These are phyloP conservation scores for Blennius ocellaris DNA, from an alignment of 2,113 vertebrate genomes.

Conservation along the genomic window DNA sequence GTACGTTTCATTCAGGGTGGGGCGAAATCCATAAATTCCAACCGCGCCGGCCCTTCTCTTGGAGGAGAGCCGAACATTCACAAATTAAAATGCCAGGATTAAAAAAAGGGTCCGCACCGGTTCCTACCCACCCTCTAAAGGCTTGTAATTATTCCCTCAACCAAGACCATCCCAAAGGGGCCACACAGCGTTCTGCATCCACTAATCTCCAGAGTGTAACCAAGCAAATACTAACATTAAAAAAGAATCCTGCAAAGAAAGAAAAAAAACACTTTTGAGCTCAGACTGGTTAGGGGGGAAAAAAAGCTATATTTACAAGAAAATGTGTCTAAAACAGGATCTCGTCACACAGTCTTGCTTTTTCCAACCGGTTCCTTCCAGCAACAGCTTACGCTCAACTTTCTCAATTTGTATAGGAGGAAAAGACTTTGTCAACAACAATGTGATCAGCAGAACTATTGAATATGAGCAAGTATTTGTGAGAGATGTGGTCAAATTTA, in stretches of 20 bases:
- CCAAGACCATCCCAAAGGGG: constrained; percentile 55
- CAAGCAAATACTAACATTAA: constrained; percentile 40
- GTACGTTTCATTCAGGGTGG: constrained; percentile 64
- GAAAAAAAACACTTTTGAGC: constrained; percentile 3
- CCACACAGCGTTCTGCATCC: constrained; percentile 38
- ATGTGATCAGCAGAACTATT: too few species aligned
- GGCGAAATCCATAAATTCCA: constrained; percentile 72
- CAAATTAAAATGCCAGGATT: constrained; percentile 75
- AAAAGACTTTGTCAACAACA: too few species aligned
- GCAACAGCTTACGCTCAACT: too few species aligned
- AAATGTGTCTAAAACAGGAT: constrained; percentile 2
- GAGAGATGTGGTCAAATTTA: too few species aligned
- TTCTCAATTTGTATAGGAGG: too few species aligned
- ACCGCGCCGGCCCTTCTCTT: constrained; percentile 65
- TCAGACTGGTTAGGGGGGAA: background rate
- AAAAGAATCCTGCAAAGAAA: constrained; percentile 19
- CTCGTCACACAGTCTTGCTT: background rate
- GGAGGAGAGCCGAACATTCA: constrained; percentile 60
- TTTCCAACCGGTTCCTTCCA: too few species aligned
- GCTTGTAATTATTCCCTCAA: constrained; percentile 74
- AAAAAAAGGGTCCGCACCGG: constrained; percentile 63
- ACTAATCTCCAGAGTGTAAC: constrained; percentile 36
- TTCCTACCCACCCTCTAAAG: constrained; percentile 59
- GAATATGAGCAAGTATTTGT: too few species aligned
- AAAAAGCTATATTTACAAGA: background rate